Evolutionary conservation across 2,113 vertebrate species (phyloP).

Genomic region (Sylvietta virens): DNA sequence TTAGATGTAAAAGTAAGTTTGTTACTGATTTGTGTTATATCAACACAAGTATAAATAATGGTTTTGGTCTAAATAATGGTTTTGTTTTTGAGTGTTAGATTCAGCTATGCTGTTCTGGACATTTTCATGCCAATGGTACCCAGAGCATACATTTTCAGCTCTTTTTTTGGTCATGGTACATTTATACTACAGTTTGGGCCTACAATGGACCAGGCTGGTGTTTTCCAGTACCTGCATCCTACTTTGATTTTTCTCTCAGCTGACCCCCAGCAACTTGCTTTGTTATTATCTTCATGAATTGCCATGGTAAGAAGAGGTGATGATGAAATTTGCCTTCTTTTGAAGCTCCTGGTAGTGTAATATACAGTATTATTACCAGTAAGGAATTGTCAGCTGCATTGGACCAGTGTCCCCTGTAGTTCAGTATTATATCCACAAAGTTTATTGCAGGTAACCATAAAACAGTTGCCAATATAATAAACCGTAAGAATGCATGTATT

Average conservation of each 20-base stretch:
- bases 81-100: background rate
- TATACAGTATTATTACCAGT: background rate
- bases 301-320: background rate
- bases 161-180: background rate
- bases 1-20: slow-evolving; percentile 91
- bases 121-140: background rate
- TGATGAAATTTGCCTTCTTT: background rate
- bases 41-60: too few relatives aligned
- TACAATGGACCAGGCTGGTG: background rate
- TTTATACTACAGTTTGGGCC: background rate
- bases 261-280: background rate
- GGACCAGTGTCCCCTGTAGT: background rate
- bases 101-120: background rate
- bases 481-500: background rate
- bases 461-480: background rate
- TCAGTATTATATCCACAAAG: background rate
- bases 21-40: background rate
- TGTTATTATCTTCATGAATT: background rate
- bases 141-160: background rate
- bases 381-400: background rate
- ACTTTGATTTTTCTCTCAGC: background rate
- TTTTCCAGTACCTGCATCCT: background rate
- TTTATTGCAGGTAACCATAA: background rate
- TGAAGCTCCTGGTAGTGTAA: background rate
- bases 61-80: background rate